Percentiles rank a stretch among this genome's conserved stretches.
Evolutionary conservation across 1,140 invertebrate species (phyloP).

Genomic region (Venturia canescens): DNA sequence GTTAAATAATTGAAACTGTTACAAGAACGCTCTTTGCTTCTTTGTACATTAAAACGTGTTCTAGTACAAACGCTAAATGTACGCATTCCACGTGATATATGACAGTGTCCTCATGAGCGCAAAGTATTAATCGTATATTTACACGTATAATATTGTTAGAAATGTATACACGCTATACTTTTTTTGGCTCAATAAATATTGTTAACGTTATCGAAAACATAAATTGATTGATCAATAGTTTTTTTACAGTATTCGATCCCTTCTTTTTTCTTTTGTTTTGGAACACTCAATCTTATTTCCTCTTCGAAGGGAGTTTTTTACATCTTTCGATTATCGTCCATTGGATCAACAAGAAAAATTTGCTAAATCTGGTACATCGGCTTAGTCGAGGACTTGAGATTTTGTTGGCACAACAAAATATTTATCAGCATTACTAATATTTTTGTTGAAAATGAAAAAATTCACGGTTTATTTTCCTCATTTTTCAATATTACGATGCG

Average conservation of each 20-base stretch:
- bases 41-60: neutral
- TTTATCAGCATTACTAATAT: too few species aligned
- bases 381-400: too few species aligned
- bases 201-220: neutral
- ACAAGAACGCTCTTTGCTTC: neutral
- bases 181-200: slow-evolving; percentile 2
- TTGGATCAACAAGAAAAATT: too few species aligned
- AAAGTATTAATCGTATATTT: neutral
- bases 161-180: neutral
- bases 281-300: neutral
- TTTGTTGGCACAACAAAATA: too few species aligned
- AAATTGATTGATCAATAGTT: too few species aligned
- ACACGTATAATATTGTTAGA: neutral
- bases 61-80: neutral
- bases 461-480: neutral
- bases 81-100: slow-evolving; percentile 1
- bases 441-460: too few species aligned
- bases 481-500: neutral
- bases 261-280: neutral
- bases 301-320: too few species aligned
- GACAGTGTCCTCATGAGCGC: neutral
- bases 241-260: neutral
- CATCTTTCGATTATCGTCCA: too few species aligned
- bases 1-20: slow-evolving; percentile 29
- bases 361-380: too few species aligned